phyloP scores from a whole-genome alignment of 2,797 vertebrate species.

The Octomys mimax region DNA sequence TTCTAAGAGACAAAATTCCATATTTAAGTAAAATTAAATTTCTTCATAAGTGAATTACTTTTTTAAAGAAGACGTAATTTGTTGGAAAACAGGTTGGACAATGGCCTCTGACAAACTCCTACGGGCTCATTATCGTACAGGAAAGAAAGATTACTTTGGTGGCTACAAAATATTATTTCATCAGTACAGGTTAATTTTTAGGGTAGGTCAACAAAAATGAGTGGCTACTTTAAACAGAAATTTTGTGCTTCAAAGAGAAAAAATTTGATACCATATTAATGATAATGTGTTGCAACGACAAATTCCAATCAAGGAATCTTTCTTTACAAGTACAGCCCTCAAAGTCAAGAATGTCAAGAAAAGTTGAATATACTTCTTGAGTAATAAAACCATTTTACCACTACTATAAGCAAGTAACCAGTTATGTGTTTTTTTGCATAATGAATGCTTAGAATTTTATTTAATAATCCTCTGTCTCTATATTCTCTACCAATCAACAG shows the following conservation, averaged over 20 bases:
- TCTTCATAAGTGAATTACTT: slow-evolving; percentile 1
- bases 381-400: slow-evolving; percentile 37
- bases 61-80: background rate
- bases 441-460: background rate
- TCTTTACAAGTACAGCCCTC: background rate
- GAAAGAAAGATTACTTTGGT: slow-evolving; percentile 39
- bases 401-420: background rate
- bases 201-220: background rate
- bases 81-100: background rate
- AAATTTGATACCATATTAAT: slow-evolving; percentile 19
- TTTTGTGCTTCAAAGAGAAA: background rate
- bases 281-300: background rate
- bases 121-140: background rate
- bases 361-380: background rate
- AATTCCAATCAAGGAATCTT: background rate
- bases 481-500: background rate
- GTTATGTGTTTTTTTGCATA: background rate
- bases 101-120: background rate
- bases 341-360: background rate
- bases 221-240: slow-evolving; percentile 47
- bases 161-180: slow-evolving; percentile 15
- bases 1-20: background rate
- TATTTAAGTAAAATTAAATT: slow-evolving; percentile 49
- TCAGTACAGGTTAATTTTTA: slow-evolving; percentile 51
- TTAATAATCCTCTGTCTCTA: background rate